Conservation (phyloP, 2,113 vertebrate species). For the Bufo bufo region DNA sequence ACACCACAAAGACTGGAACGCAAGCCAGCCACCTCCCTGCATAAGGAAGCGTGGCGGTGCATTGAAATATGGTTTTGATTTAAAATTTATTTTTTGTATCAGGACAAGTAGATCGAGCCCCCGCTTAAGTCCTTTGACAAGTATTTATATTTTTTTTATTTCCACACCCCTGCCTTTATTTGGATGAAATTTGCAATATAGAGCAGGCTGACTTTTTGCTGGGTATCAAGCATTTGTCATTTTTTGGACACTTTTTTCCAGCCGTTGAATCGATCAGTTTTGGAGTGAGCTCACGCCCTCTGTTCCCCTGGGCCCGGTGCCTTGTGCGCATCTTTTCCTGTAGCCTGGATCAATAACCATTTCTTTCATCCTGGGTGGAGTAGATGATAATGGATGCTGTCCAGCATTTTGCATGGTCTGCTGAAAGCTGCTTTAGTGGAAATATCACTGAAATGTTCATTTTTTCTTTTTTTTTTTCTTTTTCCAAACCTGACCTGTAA, state of each 20-base stretch:
- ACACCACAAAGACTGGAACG: no score
- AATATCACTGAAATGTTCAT: background rate
- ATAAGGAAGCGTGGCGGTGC: no score
- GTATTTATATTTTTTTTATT: no score
- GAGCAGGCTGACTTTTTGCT: background rate
- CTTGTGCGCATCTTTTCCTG: background rate
- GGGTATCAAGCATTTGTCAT: background rate
- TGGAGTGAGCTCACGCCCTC: background rate
- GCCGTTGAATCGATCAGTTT: background rate
- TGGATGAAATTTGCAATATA: no score
- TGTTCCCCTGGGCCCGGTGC: background rate
- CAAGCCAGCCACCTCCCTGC: no score
- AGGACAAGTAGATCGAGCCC: no score
- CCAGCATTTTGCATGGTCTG: conserved; percentile 11
- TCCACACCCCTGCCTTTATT: no score
- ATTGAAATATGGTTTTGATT: no score
- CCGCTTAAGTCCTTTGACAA: no score
- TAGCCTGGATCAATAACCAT: background rate
- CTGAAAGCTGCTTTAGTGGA: background rate
- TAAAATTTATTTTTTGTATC: no score
- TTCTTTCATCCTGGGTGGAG: conserved; percentile 19
- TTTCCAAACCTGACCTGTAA: background rate
- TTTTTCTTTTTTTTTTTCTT: no score
- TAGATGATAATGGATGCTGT: background rate
- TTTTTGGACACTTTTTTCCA: background rate